Evolutionary conservation across 2,797 vertebrate species (phyloP).

Genomic region (Synanceia verrucosa): DNA sequence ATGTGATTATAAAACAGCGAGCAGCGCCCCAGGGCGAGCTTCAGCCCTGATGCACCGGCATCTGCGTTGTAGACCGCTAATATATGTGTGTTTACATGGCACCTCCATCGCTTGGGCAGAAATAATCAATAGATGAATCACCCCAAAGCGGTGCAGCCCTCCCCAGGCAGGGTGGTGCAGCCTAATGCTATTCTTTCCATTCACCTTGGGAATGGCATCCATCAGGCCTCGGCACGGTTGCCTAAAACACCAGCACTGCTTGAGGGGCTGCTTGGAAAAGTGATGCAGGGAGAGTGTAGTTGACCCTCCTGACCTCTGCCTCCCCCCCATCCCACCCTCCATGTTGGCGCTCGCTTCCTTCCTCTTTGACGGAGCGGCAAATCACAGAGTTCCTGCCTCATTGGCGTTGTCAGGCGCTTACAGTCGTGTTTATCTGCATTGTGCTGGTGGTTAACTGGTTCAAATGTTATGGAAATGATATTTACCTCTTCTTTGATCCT

Average conservation of each 20-base stretch:
- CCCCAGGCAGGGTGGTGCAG: constrained; percentile 72
- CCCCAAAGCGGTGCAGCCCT: constrained; percentile 87
- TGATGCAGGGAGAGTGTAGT: constrained; percentile 87
- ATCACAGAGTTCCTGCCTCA: constrained; percentile 76
- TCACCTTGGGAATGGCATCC: constrained; percentile 89
- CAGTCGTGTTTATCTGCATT: constrained; percentile 75
- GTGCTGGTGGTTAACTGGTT: constrained; percentile 78
- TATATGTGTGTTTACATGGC: constrained; percentile 81
- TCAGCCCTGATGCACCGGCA: too few species aligned
- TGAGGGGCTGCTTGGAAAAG: constrained; percentile 95
- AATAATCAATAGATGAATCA: constrained; percentile 98
- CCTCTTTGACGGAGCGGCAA: constrained; percentile 74
- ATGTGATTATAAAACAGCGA: constrained; percentile 72
- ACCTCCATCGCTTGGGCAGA: constrained; percentile 78
- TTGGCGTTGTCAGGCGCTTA: constrained; percentile 76
- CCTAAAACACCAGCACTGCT: constrained; percentile 95
- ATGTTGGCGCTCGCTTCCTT: constrained; percentile 80
- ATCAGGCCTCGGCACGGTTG: constrained; percentile 84
- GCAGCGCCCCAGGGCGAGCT: constrained; percentile 55
- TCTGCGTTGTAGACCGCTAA: constrained; percentile 64
- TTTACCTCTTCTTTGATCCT: constrained; percentile 77
- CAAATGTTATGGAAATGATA: constrained; percentile 83
- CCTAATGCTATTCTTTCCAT: constrained; percentile 80
- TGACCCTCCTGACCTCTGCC: constrained; percentile 79
- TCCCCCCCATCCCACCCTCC: constrained; percentile 79